Evolutionary conservation across 2,113 vertebrate genomes (phyloP).

Genomic region (Pterocles burchelli): DNA sequence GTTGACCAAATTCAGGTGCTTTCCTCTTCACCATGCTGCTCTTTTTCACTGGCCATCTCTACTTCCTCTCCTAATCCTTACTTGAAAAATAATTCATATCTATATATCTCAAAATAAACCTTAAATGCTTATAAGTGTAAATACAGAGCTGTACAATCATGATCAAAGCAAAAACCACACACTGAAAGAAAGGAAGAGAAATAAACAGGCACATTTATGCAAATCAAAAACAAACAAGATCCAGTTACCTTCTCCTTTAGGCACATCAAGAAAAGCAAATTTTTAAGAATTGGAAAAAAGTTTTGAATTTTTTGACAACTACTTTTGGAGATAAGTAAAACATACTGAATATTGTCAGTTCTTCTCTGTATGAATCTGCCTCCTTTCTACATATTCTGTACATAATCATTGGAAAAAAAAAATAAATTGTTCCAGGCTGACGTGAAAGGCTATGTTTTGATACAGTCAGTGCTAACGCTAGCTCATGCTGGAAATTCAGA

Average conservation of each 20-base stretch:
- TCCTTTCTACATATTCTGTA: background rate
- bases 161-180: background rate
- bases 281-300: accelerated
- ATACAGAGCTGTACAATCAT: background rate
- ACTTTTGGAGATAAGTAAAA: background rate
- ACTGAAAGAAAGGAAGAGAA: background rate
- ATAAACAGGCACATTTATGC: background rate
- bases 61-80: background rate
- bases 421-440: background rate
- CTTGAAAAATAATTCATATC: background rate
- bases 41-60: background rate
- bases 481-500: background rate
- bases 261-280: accelerated
- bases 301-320: background rate
- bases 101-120: background rate
- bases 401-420: background rate
- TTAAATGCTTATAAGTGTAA: background rate
- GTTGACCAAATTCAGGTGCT: background rate
- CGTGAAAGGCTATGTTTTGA: background rate
- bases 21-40: background rate
- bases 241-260: background rate
- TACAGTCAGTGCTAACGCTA: background rate
- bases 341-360: background rate
- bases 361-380: background rate
- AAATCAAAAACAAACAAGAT: background rate